A percentile compares a stretch with the other conserved stretches of the same genome.
Evolutionary conservation across 2,888 invertebrate species (phyloP).

Genomic region (Adela reaumurella): DNA sequence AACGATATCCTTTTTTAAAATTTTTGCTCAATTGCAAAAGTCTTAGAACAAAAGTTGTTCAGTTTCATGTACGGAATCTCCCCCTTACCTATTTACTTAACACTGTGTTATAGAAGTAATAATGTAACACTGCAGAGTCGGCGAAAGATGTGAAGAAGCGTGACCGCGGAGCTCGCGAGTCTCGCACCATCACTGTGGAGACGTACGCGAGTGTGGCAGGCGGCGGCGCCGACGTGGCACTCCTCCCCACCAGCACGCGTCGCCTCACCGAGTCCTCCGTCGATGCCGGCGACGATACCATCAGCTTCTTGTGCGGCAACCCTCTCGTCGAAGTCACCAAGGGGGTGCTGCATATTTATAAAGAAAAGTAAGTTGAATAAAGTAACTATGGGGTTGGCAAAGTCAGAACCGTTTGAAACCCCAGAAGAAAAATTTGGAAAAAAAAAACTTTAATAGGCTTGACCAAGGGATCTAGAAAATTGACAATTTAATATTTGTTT

Average conservation of each 20-base stretch:
- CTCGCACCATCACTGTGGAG: conserved; percentile 73
- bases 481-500: no score
- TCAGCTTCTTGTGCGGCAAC: conserved; percentile 91
- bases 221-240: conserved; percentile 53
- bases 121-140: conserved; percentile 22
- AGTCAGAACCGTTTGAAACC: no score
- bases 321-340: conserved; percentile 95
- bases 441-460: no score
- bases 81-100: no score
- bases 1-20: no score
- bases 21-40: no score
- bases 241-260: conserved; percentile 61
- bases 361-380: conserved; percentile 95
- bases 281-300: conserved; percentile 43
- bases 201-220: conserved; percentile 68
- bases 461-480: no score
- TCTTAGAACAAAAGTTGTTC: no score
- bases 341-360: conserved; percentile 94
- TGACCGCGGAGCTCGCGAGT: conserved; percentile 65
- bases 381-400: no score
- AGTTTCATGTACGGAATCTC: no score
- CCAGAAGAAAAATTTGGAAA: no score
- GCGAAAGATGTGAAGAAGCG: conserved; percentile 47
- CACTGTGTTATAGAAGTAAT: conserved; percentile 11
- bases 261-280: conserved; percentile 38